Conservation (phyloP, 1,140 invertebrate species). For the Megalopta genalis region DNA sequence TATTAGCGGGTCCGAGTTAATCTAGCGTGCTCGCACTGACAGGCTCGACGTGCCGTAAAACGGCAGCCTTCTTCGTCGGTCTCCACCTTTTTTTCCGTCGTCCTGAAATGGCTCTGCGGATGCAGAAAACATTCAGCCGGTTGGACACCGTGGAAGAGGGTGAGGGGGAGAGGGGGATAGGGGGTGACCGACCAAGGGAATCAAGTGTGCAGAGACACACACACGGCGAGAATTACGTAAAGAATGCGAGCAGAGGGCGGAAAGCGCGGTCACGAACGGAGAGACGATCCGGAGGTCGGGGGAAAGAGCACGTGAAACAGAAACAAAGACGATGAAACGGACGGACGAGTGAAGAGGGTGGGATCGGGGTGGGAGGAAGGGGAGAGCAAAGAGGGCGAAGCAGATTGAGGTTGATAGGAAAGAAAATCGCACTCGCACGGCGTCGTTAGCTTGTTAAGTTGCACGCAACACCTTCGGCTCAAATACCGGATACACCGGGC, state of each 20-base stretch:
- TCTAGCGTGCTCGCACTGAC: constrained; percentile 52
- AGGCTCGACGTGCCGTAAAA: constrained; percentile 56
- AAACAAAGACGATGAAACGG: constrained; percentile 33
- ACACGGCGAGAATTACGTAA: constrained; percentile 32
- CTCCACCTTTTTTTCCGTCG: constrained; percentile 21
- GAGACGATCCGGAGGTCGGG: constrained; percentile 6
- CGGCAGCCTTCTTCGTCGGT: constrained; percentile 44
- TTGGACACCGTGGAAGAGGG: neutral
- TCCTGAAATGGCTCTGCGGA: constrained; percentile 24
- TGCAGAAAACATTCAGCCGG: neutral
- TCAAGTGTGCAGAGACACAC: constrained; percentile 1
- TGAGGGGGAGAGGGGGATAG: neutral
- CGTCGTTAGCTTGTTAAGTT: constrained; percentile 81
- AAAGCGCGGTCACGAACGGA: constrained; percentile 11
- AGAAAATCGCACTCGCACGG: constrained; percentile 79
- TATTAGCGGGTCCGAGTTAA: constrained; percentile 55
- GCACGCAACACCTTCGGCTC: constrained; percentile 80
- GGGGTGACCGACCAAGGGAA: constrained; percentile 15
- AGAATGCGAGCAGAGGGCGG: constrained; percentile 38
- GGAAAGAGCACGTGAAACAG: constrained; percentile 12
- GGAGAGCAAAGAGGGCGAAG: constrained; percentile 70
- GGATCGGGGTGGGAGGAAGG: constrained; percentile 46
- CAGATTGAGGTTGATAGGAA: constrained; percentile 79
- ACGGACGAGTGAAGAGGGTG: constrained; percentile 51
- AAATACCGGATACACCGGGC: constrained; percentile 75